phyloP scores from a whole-genome alignment of 2,113 vertebrate genomes.

The Epinephelus moara region DNA sequence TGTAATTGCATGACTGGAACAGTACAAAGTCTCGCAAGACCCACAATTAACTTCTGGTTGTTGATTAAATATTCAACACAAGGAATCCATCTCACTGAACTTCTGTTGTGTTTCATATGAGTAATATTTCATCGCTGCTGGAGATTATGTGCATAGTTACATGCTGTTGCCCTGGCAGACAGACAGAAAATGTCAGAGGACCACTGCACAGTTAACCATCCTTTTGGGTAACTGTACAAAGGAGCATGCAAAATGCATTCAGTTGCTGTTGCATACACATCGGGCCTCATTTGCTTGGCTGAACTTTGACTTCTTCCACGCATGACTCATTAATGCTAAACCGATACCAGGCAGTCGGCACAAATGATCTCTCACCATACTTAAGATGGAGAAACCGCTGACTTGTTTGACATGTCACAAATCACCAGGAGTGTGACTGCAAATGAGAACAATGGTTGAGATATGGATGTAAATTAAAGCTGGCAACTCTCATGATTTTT shows the following conservation, averaged over 20 bases:
- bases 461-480: slow-evolving; percentile 1
- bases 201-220: slow-evolving; percentile 1
- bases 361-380: slow-evolving; percentile 1
- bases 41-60: background rate
- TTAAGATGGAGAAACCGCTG: background rate
- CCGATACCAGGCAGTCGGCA: background rate
- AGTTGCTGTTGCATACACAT: background rate
- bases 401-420: slow-evolving; percentile 7
- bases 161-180: background rate
- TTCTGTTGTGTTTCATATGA: background rate
- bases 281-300: background rate
- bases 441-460: background rate
- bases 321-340: background rate
- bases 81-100: background rate
- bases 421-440: slow-evolving; percentile 1
- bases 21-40: background rate
- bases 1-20: slow-evolving; percentile 18
- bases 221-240: background rate
- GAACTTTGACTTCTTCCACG: slow-evolving; percentile 26
- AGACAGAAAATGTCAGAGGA: background rate
- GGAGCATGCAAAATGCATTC: background rate
- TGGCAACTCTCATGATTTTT: background rate
- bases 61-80: slow-evolving; percentile 25
- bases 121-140: background rate
- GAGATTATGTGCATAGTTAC: background rate